phyloP scores from a whole-genome alignment of 2,113 vertebrate genomes.

The Potamarius usumacintae region DNA sequence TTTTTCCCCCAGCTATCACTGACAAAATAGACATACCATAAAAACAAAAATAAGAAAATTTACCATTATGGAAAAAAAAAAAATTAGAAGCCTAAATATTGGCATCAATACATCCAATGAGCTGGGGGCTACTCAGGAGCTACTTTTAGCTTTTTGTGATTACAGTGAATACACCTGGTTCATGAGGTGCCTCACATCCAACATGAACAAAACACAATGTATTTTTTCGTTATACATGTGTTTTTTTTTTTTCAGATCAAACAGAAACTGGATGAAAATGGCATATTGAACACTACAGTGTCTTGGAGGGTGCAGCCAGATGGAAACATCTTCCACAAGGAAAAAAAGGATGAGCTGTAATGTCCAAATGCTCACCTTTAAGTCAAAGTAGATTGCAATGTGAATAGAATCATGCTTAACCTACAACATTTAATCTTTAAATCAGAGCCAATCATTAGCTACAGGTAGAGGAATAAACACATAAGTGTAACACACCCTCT shows the following conservation, averaged over 20 bases:
- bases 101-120: no score
- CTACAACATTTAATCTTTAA: neutral
- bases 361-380: no score
- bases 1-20: no score
- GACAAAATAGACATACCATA: neutral
- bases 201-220: neutral
- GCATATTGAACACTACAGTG: neutral
- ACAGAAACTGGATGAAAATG: neutral
- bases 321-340: neutral
- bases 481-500: no score
- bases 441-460: no score
- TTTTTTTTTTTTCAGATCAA: constrained; percentile 8
- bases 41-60: neutral
- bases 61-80: neutral
- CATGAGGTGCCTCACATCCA: no score
- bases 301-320: neutral
- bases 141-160: no score
- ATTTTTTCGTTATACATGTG: neutral
- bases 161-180: no score
- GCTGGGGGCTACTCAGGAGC: neutral
- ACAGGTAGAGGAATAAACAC: no score
- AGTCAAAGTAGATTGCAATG: no score
- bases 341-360: neutral
- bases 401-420: no score
- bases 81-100: neutral